Evolutionary conservation across 1,140 invertebrate genomes (phyloP).

Genomic region (Musca domestica): DNA sequence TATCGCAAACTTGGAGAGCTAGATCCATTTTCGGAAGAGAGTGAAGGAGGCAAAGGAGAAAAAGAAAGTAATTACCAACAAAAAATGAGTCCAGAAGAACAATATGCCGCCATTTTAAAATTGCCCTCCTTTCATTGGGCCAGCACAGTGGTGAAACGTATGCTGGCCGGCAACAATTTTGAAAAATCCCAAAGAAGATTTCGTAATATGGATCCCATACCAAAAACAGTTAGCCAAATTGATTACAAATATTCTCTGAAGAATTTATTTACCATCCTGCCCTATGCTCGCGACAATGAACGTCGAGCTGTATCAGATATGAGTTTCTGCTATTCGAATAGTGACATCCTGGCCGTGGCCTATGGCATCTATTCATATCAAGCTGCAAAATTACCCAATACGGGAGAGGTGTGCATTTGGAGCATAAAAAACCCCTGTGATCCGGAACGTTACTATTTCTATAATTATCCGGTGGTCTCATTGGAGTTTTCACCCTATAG

Average conservation of each 20-base stretch:
- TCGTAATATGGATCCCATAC: slow-evolving; percentile 57
- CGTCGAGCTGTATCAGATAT: slow-evolving; percentile 59
- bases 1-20: neutral
- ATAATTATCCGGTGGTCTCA: slow-evolving; percentile 68
- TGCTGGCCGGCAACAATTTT: slow-evolving; percentile 64
- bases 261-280: neutral
- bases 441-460: slow-evolving; percentile 71
- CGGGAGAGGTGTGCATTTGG: slow-evolving; percentile 67
- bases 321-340: slow-evolving; percentile 63
- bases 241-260: slow-evolving; percentile 19
- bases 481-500: slow-evolving; percentile 69
- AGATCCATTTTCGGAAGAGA: neutral
- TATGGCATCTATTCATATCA: slow-evolving; percentile 63
- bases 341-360: slow-evolving; percentile 65
- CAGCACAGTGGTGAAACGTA: slow-evolving; percentile 60
- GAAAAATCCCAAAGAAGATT: slow-evolving; percentile 62
- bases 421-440: slow-evolving; percentile 81
- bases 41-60: neutral
- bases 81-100: neutral
- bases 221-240: neutral
- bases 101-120: neutral
- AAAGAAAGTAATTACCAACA: neutral
- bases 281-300: neutral
- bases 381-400: slow-evolving; percentile 35
- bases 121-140: slow-evolving; percentile 60